A percentile compares a stretch with the other conserved stretches of the same genome.
Conservation (phyloP, 2,797 vertebrate species). For the Microctenopoma stevenorrisi region DNA sequence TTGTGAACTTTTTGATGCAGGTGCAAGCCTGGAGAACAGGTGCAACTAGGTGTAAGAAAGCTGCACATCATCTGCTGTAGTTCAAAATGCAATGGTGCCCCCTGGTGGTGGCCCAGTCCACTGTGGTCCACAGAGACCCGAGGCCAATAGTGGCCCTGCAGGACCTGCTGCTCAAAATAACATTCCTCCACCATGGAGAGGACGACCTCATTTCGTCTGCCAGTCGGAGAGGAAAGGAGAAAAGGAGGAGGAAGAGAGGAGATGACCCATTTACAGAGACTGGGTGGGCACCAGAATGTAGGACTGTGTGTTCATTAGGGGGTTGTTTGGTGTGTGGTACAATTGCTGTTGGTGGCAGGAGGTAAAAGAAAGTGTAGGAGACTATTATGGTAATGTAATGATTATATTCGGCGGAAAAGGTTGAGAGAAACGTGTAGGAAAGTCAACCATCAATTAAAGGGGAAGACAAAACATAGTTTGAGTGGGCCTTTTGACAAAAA, state of each 20-base stretch:
- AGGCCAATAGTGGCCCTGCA: conserved; percentile 85
- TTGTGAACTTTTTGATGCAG: conserved; percentile 9
- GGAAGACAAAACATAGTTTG: conserved; percentile 22
- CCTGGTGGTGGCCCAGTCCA: conserved; percentile 78
- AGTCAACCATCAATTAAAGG: conserved; percentile 16
- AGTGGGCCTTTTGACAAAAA: conserved; percentile 28
- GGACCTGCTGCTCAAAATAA: conserved; percentile 87
- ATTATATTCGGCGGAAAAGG: conserved; percentile 5
- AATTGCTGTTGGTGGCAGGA: conserved; percentile 35
- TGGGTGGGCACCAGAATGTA: conserved; percentile 73
- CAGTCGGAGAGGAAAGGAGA: conserved; percentile 75
- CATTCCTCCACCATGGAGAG: conserved; percentile 81
- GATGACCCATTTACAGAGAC: conserved; percentile 80
- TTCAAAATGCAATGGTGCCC: conserved; percentile 51
- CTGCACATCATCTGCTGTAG: conserved; percentile 4
- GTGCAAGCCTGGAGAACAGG: conserved; percentile 23
- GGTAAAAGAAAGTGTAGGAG: conserved; percentile 27
- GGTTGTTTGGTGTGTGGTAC: conserved; percentile 44
- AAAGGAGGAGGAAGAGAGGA: conserved; percentile 71
- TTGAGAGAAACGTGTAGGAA: conserved; percentile 14
- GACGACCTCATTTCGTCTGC: conserved; percentile 86
- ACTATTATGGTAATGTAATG: conserved; percentile 5
- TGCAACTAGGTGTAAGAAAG: background rate
- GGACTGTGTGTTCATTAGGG: conserved; percentile 66
- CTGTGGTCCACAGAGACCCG: conserved; percentile 77